Evolutionary conservation across 2,888 invertebrate species (phyloP).

Genomic region (Polymixis lichenea): DNA sequence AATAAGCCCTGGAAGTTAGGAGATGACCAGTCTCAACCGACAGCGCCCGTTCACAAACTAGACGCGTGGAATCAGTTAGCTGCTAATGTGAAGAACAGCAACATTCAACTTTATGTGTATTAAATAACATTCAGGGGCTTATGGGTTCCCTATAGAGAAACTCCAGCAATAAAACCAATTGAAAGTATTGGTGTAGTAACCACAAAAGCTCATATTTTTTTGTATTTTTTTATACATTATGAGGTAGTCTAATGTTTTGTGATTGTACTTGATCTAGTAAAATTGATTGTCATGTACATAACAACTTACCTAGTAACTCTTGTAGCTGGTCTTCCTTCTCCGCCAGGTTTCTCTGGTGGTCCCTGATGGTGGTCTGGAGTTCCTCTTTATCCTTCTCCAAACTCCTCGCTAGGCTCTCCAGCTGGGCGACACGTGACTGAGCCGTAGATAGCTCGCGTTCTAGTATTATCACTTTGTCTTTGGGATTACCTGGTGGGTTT

Average conservation of each 20-base stretch:
- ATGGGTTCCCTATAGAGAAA: too few species aligned
- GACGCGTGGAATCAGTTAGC: too few species aligned
- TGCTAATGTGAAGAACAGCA: background rate
- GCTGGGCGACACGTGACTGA: constrained; percentile 83
- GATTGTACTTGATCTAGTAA: too few species aligned
- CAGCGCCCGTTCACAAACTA: too few species aligned
- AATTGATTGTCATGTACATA: too few species aligned
- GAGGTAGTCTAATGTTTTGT: too few species aligned
- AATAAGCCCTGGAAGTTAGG: too few species aligned
- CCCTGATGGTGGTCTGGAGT: constrained; percentile 92
- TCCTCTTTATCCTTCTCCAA: constrained; percentile 92
- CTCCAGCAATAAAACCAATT: background rate
- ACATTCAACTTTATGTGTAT: background rate
- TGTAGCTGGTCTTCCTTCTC: constrained; percentile 85
- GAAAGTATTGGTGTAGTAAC: background rate
- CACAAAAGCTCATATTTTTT: background rate
- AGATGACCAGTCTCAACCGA: too few species aligned
- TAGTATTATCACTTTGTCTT: constrained; percentile 83
- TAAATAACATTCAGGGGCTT: background rate
- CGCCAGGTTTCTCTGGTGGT: constrained; percentile 87
- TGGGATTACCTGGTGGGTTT: constrained; percentile 80
- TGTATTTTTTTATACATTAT: too few species aligned
- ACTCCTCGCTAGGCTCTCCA: constrained; percentile 82
- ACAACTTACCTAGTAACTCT: constrained; percentile 81
- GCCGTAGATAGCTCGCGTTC: constrained; percentile 84